Percentiles rank a stretch among this genome's conserved stretches.
Evolutionary conservation across 2,113 vertebrate species (phyloP).

Genomic region (Erinaceus europaeus): DNA sequence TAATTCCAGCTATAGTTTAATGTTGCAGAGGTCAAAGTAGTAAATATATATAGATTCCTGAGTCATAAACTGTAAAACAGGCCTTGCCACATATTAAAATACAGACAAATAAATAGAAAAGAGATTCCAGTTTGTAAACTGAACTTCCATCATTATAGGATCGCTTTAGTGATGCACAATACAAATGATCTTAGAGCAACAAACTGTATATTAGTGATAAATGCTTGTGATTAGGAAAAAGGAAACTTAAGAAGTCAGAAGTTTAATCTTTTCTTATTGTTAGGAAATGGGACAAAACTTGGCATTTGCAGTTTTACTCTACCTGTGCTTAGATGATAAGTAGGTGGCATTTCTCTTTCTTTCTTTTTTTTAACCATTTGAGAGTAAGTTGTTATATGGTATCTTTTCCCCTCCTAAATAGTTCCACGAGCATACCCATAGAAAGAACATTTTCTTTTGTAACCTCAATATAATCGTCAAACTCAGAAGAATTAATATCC

Average conservation of each 20-base stretch:
- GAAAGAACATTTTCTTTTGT: not conserved
- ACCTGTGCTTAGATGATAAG: not conserved
- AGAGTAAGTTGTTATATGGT: not conserved
- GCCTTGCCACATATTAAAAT: not conserved
- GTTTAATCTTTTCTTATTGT: not conserved
- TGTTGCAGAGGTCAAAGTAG: slow-evolving; percentile 19
- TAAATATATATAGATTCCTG: slow-evolving; percentile 13
- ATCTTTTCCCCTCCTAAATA: not conserved
- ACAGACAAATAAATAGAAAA: not conserved
- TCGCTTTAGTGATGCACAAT: not conserved
- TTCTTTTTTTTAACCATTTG: too few species aligned
- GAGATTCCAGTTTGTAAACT: not conserved
- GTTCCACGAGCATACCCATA: not conserved
- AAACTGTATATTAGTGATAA: not conserved
- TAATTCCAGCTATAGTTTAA: slow-evolving; percentile 33
- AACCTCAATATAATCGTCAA: not conserved
- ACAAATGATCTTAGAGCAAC: not conserved
- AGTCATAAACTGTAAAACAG: slow-evolving; percentile 19
- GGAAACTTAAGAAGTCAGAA: not conserved
- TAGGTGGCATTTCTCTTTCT: not conserved
- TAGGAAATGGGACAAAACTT: not conserved
- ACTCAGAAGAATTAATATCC: not conserved
- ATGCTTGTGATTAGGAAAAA: not conserved
- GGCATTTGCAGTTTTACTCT: not conserved
- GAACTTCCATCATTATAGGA: not conserved